Conservation (phyloP, 2,888 invertebrate genomes). For the Euclidia mi region DNA sequence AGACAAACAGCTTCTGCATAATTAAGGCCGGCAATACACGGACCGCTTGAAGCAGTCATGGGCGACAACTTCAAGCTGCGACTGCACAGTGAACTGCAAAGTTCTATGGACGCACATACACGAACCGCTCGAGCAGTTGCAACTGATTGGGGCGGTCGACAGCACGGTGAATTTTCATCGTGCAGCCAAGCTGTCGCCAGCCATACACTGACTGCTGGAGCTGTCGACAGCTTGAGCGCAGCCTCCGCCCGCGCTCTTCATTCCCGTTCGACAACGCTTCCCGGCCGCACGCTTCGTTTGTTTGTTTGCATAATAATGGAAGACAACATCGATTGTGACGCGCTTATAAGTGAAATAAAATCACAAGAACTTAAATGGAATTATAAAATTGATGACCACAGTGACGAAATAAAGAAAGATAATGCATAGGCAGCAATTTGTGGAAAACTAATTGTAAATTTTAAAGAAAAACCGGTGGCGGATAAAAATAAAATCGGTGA, state of each 20-base stretch:
- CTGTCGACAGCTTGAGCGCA: not conserved
- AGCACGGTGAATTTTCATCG: constrained; percentile 6
- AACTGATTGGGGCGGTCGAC: constrained; percentile 2
- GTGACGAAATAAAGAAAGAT: constrained; percentile 48
- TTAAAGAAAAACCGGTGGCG: constrained; percentile 39
- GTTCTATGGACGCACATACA: constrained; percentile 1
- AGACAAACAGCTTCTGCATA: no score
- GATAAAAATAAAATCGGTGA: constrained; percentile 40
- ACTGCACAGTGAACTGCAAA: constrained; percentile 2
- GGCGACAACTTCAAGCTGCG: not conserved
- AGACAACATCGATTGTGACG: not conserved
- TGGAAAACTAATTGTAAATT: constrained; percentile 45
- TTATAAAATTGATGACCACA: constrained; percentile 43
- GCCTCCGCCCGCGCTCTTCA: not conserved
- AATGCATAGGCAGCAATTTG: constrained; percentile 51
- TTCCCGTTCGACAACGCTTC: not conserved
- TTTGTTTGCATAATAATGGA: not conserved
- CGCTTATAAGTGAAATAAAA: constrained; percentile 16
- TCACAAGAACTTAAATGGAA: constrained; percentile 47
- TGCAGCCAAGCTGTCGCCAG: constrained; percentile 2
- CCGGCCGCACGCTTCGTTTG: not conserved
- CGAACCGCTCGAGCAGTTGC: constrained; percentile 3
- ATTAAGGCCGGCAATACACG: no score
- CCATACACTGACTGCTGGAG: not conserved
- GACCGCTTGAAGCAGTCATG: constrained; percentile 6